phyloP scores from a whole-genome alignment of 2,797 vertebrate species.

The Coilia nasus region DNA sequence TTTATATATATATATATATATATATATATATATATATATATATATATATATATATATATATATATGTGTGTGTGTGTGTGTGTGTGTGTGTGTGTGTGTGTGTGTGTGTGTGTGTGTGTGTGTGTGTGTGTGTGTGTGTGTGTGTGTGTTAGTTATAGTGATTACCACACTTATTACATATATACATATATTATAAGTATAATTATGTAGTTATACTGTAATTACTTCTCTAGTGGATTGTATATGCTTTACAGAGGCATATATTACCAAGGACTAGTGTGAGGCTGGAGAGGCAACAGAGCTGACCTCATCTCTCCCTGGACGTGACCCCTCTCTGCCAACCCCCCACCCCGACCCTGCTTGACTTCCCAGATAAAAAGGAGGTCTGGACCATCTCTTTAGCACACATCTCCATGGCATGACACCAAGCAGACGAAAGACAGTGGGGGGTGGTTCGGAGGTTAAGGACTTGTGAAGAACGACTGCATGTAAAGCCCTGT shows the following conservation, averaged over 20 bases:
- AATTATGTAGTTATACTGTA: no score
- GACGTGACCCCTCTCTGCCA: neutral
- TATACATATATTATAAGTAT: no score
- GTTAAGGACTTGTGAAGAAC: neutral
- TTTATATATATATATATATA: no score
- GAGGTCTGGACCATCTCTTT: slow-evolving; percentile 56
- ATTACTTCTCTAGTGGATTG: no score
- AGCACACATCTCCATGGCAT: slow-evolving; percentile 62
- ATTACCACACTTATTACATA: no score
- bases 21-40: no score
- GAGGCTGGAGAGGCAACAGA: neutral
- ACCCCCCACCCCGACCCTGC: slow-evolving; percentile 26
- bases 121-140: neutral
- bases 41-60: no score
- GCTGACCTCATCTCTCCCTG: neutral
- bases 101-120: neutral
- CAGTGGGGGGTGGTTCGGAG: neutral
- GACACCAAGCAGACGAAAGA: slow-evolving; percentile 63
- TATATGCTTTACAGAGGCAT: neutral
- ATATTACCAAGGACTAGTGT: neutral
- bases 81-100: slow-evolving; percentile 13
- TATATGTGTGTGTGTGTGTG: slow-evolving; percentile 27
- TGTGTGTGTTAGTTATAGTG: no score
- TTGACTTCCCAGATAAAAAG: slow-evolving; percentile 33
- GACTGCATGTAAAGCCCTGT: neutral